Evolutionary conservation across 2,888 invertebrate species (phyloP), one percentile per base, ranked within the genome.

Genomic region (Hypomecis punctinalis): DNA sequence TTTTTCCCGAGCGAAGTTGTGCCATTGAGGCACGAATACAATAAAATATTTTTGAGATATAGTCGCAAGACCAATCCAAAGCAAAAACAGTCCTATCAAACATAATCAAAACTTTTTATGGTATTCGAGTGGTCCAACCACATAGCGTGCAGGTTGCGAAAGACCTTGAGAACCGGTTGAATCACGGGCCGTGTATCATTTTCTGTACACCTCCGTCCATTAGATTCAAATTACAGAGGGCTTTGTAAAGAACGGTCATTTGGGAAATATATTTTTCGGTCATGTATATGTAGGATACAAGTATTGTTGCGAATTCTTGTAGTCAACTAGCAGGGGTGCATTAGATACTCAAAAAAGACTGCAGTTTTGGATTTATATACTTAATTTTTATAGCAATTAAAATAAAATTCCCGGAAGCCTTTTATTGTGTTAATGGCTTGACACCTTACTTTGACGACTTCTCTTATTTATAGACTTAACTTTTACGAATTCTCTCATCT

Each of bases 161-260:
- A 59, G 57, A 61, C 69, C 71, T 71, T 71, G 66, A 37, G 23
- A 71, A 70, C 71, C 66, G 66, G 71, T 71, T 63, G 39, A 52
- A 54, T 37, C 42, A 48, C 54, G 5, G 7, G 13, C 42, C n/a
- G 48, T 42, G 13, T 36, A 8, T 53, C 47, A 42, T 52, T 52
- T 52, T 8, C 52, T 57, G 42, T 10, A 9, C 51, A 56, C 45
- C 52, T 46, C 6, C 56, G 35, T 33, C 36, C 36, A 56, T 62
- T 45, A 42, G 23, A 13, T 57, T 45, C 11, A 57, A 62, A 46
- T 46, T 52, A 47, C 47, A 13, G 5, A 33, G 46, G 23, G 33
- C 11, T 55, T 45, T 37, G 9, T 13, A 45, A 52, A 56, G 33
- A 5, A 6, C 33, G 0, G n/a, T 6, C 36, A 55, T 55, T 46